These are phyloP conservation scores for Eristalis pertinax DNA, from an alignment of 2,888 invertebrate genomes.

Conservation along the genomic window DNA sequence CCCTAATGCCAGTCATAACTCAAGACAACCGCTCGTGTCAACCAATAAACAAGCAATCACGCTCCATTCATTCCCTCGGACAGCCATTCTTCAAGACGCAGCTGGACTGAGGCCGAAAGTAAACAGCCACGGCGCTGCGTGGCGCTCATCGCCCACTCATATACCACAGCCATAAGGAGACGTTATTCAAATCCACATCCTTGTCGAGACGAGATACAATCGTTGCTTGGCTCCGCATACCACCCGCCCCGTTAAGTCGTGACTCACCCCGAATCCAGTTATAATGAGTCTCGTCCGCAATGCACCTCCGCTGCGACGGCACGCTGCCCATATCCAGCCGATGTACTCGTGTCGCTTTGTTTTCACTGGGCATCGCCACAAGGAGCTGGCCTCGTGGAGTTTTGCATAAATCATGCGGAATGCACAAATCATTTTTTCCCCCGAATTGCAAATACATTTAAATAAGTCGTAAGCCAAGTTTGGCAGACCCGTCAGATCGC, in stretches of 20 bases:
- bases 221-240: constrained; percentile 21
- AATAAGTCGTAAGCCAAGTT: neutral
- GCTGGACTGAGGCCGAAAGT: neutral
- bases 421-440: neutral
- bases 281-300: constrained; percentile 16
- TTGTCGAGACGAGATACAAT: constrained; percentile 14
- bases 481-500: neutral
- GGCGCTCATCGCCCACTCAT: constrained; percentile 22
- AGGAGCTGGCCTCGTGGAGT: neutral
- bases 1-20: neutral
- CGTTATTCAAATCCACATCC: constrained; percentile 38
- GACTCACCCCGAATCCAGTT: constrained; percentile 43
- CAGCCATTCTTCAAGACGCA: neutral
- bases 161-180: constrained; percentile 1
- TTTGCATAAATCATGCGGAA: constrained; percentile 2
- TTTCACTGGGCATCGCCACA: neutral
- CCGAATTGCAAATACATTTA: constrained; percentile 17
- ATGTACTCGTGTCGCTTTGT: constrained; percentile 35
- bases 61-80: neutral
- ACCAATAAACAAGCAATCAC: neutral
- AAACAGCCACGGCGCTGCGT: neutral
- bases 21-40: neutral
- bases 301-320: neutral
- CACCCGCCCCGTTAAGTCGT: constrained; percentile 1
- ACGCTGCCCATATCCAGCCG: neutral